These are phyloP conservation scores for Scalopus aquaticus DNA, from an alignment of 2,113 vertebrate species.

Conservation along the genomic window DNA sequence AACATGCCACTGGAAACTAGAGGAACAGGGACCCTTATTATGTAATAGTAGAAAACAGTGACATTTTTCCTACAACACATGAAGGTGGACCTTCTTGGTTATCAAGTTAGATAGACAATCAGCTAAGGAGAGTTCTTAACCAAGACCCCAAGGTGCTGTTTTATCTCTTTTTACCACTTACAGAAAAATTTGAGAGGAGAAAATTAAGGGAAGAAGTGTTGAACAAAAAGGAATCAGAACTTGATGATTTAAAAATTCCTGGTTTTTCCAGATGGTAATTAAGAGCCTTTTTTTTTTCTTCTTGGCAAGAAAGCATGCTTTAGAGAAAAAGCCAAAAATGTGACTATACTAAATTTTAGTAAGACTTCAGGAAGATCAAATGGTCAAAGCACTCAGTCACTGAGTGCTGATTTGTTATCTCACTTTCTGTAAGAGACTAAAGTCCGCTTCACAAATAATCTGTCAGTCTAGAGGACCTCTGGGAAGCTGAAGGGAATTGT, in stretches of 20 bases:
- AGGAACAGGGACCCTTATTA: not conserved
- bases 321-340: not conserved
- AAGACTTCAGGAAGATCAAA: not conserved
- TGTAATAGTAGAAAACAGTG: not conserved
- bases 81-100: not conserved
- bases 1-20: not conserved
- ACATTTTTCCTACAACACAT: not conserved
- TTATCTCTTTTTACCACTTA: not conserved
- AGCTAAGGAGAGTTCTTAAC: not conserved
- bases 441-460: not conserved
- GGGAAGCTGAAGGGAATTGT: not conserved
- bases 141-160: not conserved
- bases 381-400: not conserved
- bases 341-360: not conserved
- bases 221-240: not conserved
- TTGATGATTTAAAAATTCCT: not conserved
- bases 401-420: too few relatives aligned
- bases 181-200: not conserved
- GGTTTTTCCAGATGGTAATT: not conserved
- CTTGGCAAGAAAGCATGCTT: not conserved
- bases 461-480: not conserved
- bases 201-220: not conserved
- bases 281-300: not conserved
- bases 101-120: not conserved
- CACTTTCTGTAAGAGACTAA: not conserved